Evolutionary conservation across 2,888 invertebrate species (phyloP), one percentile per base, ranked within the genome.

Genomic region (Meta bourneti): DNA sequence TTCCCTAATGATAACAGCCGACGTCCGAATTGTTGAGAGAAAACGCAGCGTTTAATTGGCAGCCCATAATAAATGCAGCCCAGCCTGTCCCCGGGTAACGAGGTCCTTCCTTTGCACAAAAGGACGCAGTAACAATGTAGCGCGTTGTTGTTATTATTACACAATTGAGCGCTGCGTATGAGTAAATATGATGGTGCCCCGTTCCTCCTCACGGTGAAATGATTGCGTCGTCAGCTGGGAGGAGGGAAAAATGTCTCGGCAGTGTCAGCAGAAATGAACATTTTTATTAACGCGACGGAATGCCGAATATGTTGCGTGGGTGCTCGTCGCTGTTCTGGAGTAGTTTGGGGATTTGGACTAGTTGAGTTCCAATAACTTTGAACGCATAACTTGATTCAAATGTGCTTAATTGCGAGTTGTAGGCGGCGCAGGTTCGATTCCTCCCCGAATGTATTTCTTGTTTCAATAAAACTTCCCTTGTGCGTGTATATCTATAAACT

Each of bases 101-200:
- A 88, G 88, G 71, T 52, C 79, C 51, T 71, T 77, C 49, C 75
- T 20, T 34, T 9, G 34, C 81, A 88, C 88, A 88, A 88, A 81
- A 69, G 88, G 80, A 72, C 48, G 87, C 54, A n/a, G 79, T 80
- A 88, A 88, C 88, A 88, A 88, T 88, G 88, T 81, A 54, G 77
- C 70, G n/a, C 74, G 75, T 72, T 87, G 69, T 86, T 86, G 86
- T 87, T 79, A 54, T 84, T 84, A 75, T 84, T 84, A n/a, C 20
- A 20, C 48, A 85, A 61, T 52, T 52, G 78, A 78, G 77, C 78
- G 16, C 70, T 49, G 48, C 72, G 78, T 85, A 34, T 34, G 75
- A 77, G 61, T 85, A 69, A 20, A 72, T 87, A 80, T 51, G 52
- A 72, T 78, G 71, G 52, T 49, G 20, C 81, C 6, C 9, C 9